Percentiles rank a stretch among this genome's conserved stretches.
phyloP scores from a whole-genome alignment of 2,113 vertebrate species.

The Hoplias malabaricus region DNA sequence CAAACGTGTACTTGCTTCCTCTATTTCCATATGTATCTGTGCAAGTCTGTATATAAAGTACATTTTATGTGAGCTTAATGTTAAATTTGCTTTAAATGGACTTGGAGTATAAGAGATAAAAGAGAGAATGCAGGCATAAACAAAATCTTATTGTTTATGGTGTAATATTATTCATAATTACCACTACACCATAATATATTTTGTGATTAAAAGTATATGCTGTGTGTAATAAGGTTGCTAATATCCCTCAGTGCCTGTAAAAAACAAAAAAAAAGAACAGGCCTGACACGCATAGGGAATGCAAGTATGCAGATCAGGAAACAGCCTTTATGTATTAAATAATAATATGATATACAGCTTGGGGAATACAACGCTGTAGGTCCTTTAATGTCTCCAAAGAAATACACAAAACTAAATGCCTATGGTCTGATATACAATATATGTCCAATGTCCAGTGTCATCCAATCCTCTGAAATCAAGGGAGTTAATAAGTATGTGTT shows the following conservation, averaged over 20 bases:
- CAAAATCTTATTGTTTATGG: no score
- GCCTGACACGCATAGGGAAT: background rate
- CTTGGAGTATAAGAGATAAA: background rate
- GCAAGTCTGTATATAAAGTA: background rate
- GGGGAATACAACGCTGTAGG: conserved; percentile 15
- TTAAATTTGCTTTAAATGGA: background rate
- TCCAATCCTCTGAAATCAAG: no score
- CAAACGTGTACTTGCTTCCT: conserved; percentile 18
- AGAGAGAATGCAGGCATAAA: background rate
- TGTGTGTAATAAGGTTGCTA: background rate
- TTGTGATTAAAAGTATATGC: background rate
- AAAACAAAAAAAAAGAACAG: background rate
- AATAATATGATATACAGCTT: background rate
- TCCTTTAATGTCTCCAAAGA: background rate
- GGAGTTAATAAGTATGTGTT: background rate
- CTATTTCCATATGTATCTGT: background rate
- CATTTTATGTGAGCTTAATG: background rate
- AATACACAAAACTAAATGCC: no score
- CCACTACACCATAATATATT: background rate
- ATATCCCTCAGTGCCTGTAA: background rate
- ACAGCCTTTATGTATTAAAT: background rate
- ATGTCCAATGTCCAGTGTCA: no score
- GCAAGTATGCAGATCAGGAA: background rate
- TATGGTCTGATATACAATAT: no score
- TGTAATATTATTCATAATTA: background rate